A percentile compares a stretch with the other conserved stretches of the same genome.
Evolutionary conservation across 2,888 invertebrate genomes (phyloP).

Genomic region (Beris morrisii): DNA sequence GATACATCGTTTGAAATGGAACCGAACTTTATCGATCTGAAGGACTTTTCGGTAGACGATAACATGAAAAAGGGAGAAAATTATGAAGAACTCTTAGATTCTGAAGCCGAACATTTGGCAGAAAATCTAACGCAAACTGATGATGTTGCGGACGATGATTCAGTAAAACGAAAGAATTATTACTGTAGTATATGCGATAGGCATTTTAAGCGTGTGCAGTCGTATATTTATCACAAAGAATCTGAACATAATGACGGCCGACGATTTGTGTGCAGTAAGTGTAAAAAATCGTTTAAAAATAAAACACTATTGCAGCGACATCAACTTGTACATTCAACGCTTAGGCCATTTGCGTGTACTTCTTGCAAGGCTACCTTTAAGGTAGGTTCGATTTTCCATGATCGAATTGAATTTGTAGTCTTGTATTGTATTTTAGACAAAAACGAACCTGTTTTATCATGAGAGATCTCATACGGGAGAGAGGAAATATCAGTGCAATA

Average conservation of each 20-base stretch:
- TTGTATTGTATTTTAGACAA: slow-evolving; percentile 57
- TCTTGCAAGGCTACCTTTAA: slow-evolving; percentile 54
- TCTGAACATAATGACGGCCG: slow-evolving; percentile 66
- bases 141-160: background rate
- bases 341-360: slow-evolving; percentile 66
- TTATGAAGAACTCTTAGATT: no score
- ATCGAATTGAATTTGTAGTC: background rate
- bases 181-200: slow-evolving; percentile 46
- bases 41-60: no score
- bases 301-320: slow-evolving; percentile 74
- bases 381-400: slow-evolving; percentile 15
- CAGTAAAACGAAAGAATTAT: slow-evolving; percentile 2
- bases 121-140: background rate
- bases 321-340: slow-evolving; percentile 75
- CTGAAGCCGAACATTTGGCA: no score
- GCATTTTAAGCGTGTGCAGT: slow-evolving; percentile 65
- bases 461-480: slow-evolving; percentile 71
- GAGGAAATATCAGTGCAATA: slow-evolving; percentile 69
- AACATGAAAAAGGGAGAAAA: no score
- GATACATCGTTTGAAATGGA: background rate
- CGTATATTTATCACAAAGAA: slow-evolving; percentile 74
- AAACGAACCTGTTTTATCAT: slow-evolving; percentile 72
- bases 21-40: no score
- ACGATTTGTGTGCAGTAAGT: slow-evolving; percentile 73
- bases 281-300: slow-evolving; percentile 75